Base-by-base conservation (phyloP, 35 echinoderm and acorn worm genomes). In the Apostichopus parvimensis region DNA sequence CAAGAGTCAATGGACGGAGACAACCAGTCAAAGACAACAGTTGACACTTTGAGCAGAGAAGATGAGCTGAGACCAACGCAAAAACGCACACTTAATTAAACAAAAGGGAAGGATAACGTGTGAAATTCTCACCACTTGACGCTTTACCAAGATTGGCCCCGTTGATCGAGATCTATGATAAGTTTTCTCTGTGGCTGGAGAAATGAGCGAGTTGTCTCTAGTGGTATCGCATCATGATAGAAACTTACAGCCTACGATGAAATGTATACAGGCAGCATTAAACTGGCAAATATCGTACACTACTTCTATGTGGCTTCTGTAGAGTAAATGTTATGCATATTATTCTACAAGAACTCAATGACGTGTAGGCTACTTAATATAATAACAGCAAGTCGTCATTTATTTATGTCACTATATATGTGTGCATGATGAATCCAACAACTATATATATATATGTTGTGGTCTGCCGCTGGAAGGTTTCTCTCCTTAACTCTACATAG, bases 41-140 rank as follows among this genome's bases (percentile, higher is more conserved):
- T 54, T 82, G 79, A 82, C 79, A 82, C 79, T 82, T 82, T 12
- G 24, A n/a, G n/a, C 8, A 80, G 14, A n/a, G 28, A 82, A 55
- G 79, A 54, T 82, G 79, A 11, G 79, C 71, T 75, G 15, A 13
- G 28, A 82, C 79, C 52, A 82, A 56, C 79, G 20, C 56, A 82
- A 53, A 45, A 82, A 12, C 55, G 52, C 79, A 57, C 52, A 82
- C 79, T 82, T 82, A 82, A 82, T 82, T 82, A 82, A 82, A 53
- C 79, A 82, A 82, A 53, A 82, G 79, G 79, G 55, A 55, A 57
- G 10, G 6, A 54, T 82, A 82, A 71, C 57, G 85, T 87, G 85
- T 87, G 85, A 87, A 61, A 45, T 87, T 87, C 85, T 15, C 85
- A 71, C 85, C 85, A 66, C 23, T 82, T 82, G 79, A 26, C 20